Evolutionary conservation across 2,113 vertebrate genomes (phyloP).

Genomic region (Alectura lathami): DNA sequence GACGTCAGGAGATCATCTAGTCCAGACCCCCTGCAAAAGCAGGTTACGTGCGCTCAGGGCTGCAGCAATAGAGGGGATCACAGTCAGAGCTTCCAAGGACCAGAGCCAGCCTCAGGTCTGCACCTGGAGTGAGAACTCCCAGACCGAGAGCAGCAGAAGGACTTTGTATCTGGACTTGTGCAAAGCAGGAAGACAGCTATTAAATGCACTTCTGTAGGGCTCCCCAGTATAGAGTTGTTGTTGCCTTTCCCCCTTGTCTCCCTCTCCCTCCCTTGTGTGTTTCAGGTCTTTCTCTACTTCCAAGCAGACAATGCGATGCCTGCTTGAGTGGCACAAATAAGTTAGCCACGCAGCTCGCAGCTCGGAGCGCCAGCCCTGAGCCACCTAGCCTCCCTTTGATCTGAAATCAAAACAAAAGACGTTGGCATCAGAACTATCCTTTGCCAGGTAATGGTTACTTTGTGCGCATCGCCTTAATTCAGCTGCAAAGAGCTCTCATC

Average conservation of each 20-base stretch:
- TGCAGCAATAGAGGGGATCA: accelerated
- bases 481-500: not conserved
- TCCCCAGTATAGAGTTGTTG: not conserved
- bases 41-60: not conserved
- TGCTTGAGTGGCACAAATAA: slow-evolving; percentile 23
- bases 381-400: slow-evolving; percentile 6
- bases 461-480: not conserved
- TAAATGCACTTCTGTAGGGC: not conserved
- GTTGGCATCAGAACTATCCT: not conserved
- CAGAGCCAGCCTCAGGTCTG: not conserved
- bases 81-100: not conserved
- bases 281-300: slow-evolving; percentile 17
- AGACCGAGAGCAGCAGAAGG: not conserved
- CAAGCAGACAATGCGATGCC: not conserved
- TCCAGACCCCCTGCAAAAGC: too few relatives aligned
- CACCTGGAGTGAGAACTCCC: not conserved
- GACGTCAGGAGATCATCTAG: too few relatives aligned
- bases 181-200: not conserved
- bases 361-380: not conserved
- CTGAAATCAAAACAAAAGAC: slow-evolving; percentile 39
- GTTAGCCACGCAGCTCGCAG: not conserved
- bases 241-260: not conserved
- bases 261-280: not conserved
- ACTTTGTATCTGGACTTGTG: not conserved
- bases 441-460: slow-evolving; percentile 15